These are phyloP conservation scores for Standfussiana lucernea DNA, from an alignment of 2,888 invertebrate species.

Conservation along the genomic window DNA sequence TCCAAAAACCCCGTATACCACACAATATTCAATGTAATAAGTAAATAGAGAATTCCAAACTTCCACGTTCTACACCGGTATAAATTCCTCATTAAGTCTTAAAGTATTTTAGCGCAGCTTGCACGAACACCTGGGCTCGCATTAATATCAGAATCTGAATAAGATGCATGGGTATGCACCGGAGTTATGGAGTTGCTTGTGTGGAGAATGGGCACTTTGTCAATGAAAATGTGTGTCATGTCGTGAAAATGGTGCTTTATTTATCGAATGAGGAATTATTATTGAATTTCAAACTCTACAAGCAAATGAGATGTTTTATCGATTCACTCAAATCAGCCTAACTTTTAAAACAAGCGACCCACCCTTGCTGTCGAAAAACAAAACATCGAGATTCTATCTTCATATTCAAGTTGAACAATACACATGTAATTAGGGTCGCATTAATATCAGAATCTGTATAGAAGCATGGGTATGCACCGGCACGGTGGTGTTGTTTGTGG, in stretches of 20 bases:
- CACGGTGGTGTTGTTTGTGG: too few species aligned
- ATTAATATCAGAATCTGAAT: constrained; percentile 54
- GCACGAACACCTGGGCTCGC: constrained; percentile 50
- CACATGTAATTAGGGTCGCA: too few species aligned
- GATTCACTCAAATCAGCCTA: too few species aligned
- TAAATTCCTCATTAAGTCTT: constrained; percentile 59
- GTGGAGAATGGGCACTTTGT: not conserved
- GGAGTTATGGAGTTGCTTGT: constrained; percentile 5
- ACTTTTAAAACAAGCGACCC: too few species aligned
- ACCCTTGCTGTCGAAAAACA: too few species aligned
- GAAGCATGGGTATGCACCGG: too few species aligned
- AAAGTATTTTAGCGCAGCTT: constrained; percentile 57
- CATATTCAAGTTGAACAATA: too few species aligned
- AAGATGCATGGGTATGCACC: constrained; percentile 42
- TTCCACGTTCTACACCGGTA: constrained; percentile 32
- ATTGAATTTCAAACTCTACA: too few species aligned
- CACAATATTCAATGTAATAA: not conserved
- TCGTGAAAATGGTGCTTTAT: not conserved
- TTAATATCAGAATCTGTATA: too few species aligned
- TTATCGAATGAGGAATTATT: too few species aligned
- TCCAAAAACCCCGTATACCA: not conserved
- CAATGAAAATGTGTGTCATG: not conserved
- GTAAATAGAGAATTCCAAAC: constrained; percentile 19
- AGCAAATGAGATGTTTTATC: too few species aligned
- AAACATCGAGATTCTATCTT: too few species aligned